Conservation (phyloP, 2,888 invertebrate species). For the Nephrotoma flavescens region DNA sequence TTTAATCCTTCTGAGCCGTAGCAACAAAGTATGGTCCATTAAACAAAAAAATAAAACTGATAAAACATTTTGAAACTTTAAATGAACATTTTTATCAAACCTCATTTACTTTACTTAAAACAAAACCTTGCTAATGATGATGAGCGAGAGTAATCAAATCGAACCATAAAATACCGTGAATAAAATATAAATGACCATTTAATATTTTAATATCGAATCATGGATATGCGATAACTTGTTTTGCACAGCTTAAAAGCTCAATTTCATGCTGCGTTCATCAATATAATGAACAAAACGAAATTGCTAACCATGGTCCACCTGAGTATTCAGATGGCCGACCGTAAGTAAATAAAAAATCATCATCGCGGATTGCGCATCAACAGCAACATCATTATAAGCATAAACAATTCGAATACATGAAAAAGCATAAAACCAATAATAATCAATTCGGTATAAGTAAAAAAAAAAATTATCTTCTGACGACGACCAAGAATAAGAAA, state of each 20-base stretch:
- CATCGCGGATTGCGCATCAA: background rate
- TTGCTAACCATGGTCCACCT: background rate
- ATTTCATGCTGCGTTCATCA: background rate
- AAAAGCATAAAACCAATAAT: background rate
- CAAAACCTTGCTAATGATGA: background rate
- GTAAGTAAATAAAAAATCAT: background rate
- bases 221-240: background rate
- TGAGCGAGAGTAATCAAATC: background rate
- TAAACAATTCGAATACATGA: background rate
- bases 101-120: background rate
- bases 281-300: background rate
- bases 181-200: background rate
- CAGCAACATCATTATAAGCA: background rate
- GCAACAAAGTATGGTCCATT: background rate
- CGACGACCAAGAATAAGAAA: background rate
- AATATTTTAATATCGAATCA: background rate
- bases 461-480: background rate
- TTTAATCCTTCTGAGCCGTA: background rate
- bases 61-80: background rate
- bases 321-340: background rate
- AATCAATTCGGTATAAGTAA: background rate
- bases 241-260: background rate
- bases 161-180: background rate
- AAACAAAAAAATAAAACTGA: background rate
- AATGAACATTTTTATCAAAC: background rate